These are phyloP conservation scores for Sardina pilchardus DNA, from an alignment of 2,113 vertebrate genomes.

Conservation along the genomic window DNA sequence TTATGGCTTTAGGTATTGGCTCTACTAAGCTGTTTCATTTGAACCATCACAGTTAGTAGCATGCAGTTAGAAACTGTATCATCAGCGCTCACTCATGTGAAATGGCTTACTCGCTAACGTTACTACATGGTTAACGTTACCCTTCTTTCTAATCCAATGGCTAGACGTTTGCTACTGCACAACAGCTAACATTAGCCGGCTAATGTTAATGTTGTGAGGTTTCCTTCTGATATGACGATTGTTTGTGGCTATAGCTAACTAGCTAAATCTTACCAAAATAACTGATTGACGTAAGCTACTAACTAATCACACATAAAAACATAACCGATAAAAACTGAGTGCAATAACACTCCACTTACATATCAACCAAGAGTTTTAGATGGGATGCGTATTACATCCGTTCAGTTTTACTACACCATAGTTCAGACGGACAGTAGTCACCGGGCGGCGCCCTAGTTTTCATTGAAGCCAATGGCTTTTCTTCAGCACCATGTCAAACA, in stretches of 20 bases:
- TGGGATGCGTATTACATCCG: slow-evolving; percentile 2
- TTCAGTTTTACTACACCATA: neutral
- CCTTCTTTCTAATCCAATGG: slow-evolving; percentile 25
- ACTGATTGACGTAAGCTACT: neutral
- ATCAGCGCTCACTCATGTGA: neutral
- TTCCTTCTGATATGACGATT: neutral
- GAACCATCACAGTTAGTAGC: neutral
- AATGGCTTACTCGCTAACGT: neutral
- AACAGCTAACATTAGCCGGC: neutral
- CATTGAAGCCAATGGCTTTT: slow-evolving; percentile 3
- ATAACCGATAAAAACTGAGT: neutral
- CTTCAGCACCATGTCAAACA: neutral
- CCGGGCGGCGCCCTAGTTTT: slow-evolving; percentile 60
- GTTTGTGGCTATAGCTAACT: neutral
- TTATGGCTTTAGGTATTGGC: neutral
- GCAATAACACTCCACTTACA: no score
- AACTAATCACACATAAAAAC: neutral
- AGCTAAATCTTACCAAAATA: neutral
- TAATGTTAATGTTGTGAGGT: neutral
- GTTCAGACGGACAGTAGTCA: slow-evolving; percentile 15
- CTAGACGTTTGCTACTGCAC: neutral
- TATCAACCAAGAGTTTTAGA: slow-evolving; percentile 8
- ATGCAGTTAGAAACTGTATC: neutral
- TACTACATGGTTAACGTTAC: neutral
- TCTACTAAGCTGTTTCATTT: neutral